These are phyloP conservation scores for Drosophila pseudotalamancana DNA, from an alignment of 2,888 invertebrate genomes.

Conservation along the genomic window DNA sequence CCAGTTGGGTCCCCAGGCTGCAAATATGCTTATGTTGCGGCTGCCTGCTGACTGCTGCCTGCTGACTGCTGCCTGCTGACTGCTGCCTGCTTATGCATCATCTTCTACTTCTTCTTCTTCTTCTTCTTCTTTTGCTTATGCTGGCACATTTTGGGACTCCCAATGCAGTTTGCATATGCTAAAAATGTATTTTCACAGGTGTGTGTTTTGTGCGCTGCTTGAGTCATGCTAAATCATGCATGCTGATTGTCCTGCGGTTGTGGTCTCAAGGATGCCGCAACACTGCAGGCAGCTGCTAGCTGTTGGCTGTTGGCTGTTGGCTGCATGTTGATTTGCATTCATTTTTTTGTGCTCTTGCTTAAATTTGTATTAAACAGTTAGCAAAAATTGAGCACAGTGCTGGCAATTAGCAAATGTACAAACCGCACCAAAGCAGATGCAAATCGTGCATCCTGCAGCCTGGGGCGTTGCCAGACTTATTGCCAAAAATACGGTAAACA, in stretches of 20 bases:
- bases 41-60: conserved; percentile 10
- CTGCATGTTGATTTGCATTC: conserved; percentile 47
- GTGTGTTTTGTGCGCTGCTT: conserved; percentile 24
- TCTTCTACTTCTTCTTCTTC: neutral
- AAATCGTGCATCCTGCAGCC: no score
- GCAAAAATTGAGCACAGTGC: conserved; percentile 12
- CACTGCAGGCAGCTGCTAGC: neutral
- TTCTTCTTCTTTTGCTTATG: conserved; percentile 4
- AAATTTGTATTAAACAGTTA: conserved; percentile 22
- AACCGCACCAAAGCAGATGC: conserved; percentile 5
- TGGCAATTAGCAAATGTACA: conserved; percentile 40
- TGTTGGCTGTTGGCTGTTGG: no score
- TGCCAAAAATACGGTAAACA: conserved; percentile 25
- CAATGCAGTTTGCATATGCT: conserved; percentile 53
- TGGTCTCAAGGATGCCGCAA: conserved; percentile 59
- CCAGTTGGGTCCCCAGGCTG: conserved; percentile 58
- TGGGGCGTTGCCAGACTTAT: conserved; percentile 13
- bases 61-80: no score
- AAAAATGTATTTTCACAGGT: conserved; percentile 13
- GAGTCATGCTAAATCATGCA: conserved; percentile 74
- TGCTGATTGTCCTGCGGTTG: conserved; percentile 79
- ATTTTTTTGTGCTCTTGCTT: neutral
- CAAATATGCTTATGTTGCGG: conserved; percentile 54
- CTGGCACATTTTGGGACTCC: conserved; percentile 28
- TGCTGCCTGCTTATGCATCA: conserved; percentile 9